phyloP scores from a whole-genome alignment of 2,797 vertebrate species.

The Moxostoma hubbsi region DNA sequence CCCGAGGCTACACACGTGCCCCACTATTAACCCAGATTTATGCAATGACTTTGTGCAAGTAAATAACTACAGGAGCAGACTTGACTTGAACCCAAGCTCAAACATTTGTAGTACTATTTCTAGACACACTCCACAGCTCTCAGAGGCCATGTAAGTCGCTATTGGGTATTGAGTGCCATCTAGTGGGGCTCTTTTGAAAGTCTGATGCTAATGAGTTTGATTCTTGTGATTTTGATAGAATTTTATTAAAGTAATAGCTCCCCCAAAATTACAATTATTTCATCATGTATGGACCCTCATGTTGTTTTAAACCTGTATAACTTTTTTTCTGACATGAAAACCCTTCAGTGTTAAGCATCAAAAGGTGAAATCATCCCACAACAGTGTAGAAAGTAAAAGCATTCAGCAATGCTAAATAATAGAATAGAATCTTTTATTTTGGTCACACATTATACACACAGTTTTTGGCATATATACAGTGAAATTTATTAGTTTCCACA shows the following conservation, averaged over 20 bases:
- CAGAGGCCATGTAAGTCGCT: background rate
- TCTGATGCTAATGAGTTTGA: background rate
- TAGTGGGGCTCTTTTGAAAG: constrained; percentile 37
- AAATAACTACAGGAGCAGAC: constrained; percentile 25
- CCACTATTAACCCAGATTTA: constrained; percentile 14
- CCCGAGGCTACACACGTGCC: constrained; percentile 27
- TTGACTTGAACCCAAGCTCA: constrained; percentile 16
- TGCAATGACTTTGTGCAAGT: constrained; percentile 2
- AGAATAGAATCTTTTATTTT: too few species aligned
- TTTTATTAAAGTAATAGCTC: too few species aligned
- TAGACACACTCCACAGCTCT: background rate
- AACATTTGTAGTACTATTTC: constrained; percentile 1
- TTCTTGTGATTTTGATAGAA: background rate
- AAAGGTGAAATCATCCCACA: background rate
- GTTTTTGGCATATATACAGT: too few species aligned
- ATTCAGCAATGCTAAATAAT: background rate
- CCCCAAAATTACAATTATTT: too few species aligned
- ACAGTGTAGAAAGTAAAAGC: background rate
- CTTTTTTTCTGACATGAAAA: too few species aligned
- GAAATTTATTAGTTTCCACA: too few species aligned
- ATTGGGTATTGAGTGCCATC: constrained; percentile 53
- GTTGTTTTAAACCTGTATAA: too few species aligned
- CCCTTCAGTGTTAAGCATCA: too few species aligned
- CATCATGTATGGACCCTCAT: too few species aligned
- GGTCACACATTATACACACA: too few species aligned